A percentile compares a stretch with the other conserved stretches of the same genome.
Conservation (phyloP, 2,113 vertebrate species). For the Chauna torquata region DNA sequence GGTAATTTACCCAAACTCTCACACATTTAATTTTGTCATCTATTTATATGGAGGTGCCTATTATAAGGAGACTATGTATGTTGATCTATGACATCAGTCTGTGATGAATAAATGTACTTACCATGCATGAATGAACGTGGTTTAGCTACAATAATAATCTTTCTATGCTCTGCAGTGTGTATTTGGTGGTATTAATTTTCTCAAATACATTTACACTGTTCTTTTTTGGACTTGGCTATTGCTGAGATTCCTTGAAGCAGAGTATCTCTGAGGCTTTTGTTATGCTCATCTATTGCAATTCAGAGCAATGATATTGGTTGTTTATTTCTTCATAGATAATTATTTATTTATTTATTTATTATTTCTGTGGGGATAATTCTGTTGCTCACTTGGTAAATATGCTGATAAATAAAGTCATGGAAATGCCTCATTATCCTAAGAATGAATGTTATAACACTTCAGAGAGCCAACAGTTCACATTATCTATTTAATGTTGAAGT, state of each 20-base stretch:
- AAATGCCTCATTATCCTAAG: background rate
- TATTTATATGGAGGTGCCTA: background rate
- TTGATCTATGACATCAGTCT: background rate
- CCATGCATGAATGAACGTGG: background rate
- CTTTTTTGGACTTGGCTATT: background rate
- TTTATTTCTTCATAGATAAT: background rate
- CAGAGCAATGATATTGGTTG: background rate
- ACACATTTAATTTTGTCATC: background rate
- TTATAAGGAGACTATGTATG: background rate
- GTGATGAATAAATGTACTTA: background rate
- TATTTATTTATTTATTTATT: background rate
- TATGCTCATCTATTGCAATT: constrained; percentile 6
- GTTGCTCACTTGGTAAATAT: background rate
- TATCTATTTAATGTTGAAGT: background rate
- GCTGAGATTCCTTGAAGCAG: background rate
- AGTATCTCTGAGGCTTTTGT: background rate
- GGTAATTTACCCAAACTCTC: background rate
- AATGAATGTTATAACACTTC: background rate
- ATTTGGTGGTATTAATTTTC: background rate
- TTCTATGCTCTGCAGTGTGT: background rate
- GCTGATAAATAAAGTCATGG: background rate
- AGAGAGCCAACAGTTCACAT: background rate
- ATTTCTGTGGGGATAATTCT: background rate
- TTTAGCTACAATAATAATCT: background rate
- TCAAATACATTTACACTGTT: background rate